Evolutionary conservation across 1,140 invertebrate genomes (phyloP), one percentile per base, ranked within the genome.

Genomic region (Bombus pascuorum): DNA sequence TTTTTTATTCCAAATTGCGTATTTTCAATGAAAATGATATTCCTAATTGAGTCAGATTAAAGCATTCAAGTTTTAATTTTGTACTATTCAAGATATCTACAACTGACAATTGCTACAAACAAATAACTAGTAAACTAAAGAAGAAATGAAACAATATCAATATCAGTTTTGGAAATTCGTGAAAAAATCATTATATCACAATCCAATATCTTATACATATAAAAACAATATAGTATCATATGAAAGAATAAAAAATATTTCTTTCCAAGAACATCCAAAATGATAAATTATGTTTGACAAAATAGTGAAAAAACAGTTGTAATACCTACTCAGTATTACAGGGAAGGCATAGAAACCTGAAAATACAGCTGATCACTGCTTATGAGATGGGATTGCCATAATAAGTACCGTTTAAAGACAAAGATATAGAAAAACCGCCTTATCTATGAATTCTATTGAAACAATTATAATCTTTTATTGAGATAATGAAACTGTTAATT

Each of bases 271-370:
- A 81, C 81, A 12, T 83, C 77, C 71, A 85, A 73, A 39, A 34
- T 53, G 34, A 53, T 74, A 5, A 57, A 81, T n/a, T 83, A 68
- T 68, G 18, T 32, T 39, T n/a, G 32, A 57, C 5, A 25, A 57
- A 83, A 57, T 59, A 78, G 13, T 32, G 62, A 77, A 59, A 62
- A 75, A 59, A 59, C 53, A 68, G 13, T 44, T 75, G 82, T 84
- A 79, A 91, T 92, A 93, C 91, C 89, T 92, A 92, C 85, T 92
- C 89, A 77, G 85, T 86, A 85, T 88, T 87, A 90, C 90, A 93
- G 83, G 89, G 75, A 87, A 93, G 86, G 79, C 86, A 93, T 79
- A 92, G 89, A 87, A 92, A 91, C 89, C 88, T 92, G 91, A 15
- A 91, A 93, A 92, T 85, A 91, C 81, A 86, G 79, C 86, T 91